These are phyloP conservation scores for Semnopithecus entellus DNA, from an alignment of 2,113 vertebrate genomes.

Conservation along the genomic window DNA sequence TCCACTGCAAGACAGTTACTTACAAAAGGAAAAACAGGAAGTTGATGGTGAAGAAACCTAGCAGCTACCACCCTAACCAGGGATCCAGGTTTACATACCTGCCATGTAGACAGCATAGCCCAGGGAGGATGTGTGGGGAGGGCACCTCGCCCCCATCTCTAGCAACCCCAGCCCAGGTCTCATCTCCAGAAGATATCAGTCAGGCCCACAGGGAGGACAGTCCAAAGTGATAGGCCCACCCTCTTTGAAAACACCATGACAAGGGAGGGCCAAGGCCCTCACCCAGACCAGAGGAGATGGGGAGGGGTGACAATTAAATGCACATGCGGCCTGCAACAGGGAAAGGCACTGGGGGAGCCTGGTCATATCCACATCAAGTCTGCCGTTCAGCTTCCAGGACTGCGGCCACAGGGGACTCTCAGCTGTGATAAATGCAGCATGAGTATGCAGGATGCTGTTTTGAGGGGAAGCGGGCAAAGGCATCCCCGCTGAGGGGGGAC, in stretches of 20 bases:
- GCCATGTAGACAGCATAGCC: background rate
- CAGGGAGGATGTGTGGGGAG: background rate
- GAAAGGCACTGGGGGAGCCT: background rate
- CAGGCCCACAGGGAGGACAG: background rate
- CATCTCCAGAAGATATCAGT: background rate
- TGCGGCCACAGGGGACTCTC: fast-evolving
- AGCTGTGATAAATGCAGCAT: background rate
- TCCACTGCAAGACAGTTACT: background rate
- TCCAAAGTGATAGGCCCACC: background rate
- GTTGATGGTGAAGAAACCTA: background rate
- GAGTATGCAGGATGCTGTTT: background rate
- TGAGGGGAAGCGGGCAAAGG: background rate
- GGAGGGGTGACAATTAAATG: background rate
- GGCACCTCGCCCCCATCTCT: background rate
- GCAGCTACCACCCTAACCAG: background rate
- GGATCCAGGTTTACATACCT: background rate
- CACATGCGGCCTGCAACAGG: background rate
- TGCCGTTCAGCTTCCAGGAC: background rate
- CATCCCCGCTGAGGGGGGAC: background rate
- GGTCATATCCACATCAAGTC: background rate
- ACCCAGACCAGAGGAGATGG: background rate
- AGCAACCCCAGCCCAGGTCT: background rate
- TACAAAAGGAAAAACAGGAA: background rate
- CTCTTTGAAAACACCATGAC: background rate
- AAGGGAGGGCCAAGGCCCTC: background rate